A percentile compares a stretch with the other conserved stretches of the same genome.
Evolutionary conservation across 1,140 invertebrate genomes (phyloP).

Genomic region (Heliothis subflexa): DNA sequence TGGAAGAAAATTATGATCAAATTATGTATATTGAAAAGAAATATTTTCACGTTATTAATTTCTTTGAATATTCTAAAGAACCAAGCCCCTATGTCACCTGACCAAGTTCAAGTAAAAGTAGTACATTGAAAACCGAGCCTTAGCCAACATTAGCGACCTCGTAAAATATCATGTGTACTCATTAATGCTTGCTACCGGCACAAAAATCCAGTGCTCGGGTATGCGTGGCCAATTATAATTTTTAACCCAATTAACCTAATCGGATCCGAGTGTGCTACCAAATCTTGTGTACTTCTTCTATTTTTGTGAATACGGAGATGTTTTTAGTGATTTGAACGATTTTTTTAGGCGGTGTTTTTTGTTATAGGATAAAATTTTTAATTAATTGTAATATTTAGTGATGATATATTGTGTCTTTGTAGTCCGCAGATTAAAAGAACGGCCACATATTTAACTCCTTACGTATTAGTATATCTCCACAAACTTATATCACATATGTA

Average conservation of each 20-base stretch:
- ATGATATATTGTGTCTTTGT: no score
- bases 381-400: no score
- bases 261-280: conserved; percentile 1
- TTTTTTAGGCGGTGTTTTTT: not conserved
- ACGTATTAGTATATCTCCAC: no score
- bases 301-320: not conserved
- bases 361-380: not conserved
- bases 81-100: not conserved
- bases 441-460: no score
- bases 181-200: conserved; percentile 62
- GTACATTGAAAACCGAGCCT: not conserved
- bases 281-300: conserved; percentile 9
- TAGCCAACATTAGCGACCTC: conserved; percentile 50
- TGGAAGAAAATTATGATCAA: no score
- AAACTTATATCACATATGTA: no score
- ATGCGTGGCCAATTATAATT: conserved; percentile 52
- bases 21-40: no score
- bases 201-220: conserved; percentile 45
- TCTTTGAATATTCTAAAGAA: no score
- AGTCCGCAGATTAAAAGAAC: no score
- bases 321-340: not conserved
- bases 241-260: conserved; percentile 48
- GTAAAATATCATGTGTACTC: conserved; percentile 56
- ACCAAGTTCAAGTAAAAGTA: not conserved
- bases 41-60: no score